Conservation (phyloP, 92 coral and sea anemone species). For the Zoanthus sociatus region DNA sequence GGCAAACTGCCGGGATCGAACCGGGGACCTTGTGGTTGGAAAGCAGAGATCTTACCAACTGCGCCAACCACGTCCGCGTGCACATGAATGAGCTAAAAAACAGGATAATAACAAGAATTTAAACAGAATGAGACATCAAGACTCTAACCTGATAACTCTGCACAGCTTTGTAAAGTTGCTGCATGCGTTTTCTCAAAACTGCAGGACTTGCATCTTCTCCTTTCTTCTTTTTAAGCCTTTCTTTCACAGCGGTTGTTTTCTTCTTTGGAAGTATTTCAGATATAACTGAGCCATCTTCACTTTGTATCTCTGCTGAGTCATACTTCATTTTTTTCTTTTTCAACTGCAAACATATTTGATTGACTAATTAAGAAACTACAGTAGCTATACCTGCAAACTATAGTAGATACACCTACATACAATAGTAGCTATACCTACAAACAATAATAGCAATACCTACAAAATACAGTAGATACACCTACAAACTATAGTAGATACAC, state of each 20-base stretch:
- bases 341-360: conserved; percentile 10
- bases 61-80: too few species aligned
- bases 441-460: too few species aligned
- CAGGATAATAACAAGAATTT: background rate
- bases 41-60: too few species aligned
- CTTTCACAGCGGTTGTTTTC: conserved; percentile 77
- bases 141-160: conserved; percentile 80
- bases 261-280: conserved; percentile 43
- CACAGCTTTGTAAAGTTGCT: conserved; percentile 90
- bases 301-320: conserved; percentile 41
- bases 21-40: too few species aligned
- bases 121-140: background rate
- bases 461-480: background rate
- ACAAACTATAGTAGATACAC: background rate
- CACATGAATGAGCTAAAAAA: too few species aligned
- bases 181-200: conserved; percentile 88
- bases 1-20: too few species aligned
- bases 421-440: background rate
- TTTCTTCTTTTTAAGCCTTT: conserved; percentile 81
- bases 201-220: conserved; percentile 81
- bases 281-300: conserved; percentile 14
- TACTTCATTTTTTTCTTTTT: conserved; percentile 65
- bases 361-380: too few species aligned
- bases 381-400: too few species aligned
- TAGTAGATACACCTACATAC: too few species aligned